These are phyloP conservation scores for Ladona fulva DNA, from an alignment of 1,140 invertebrate species.

Conservation along the genomic window DNA sequence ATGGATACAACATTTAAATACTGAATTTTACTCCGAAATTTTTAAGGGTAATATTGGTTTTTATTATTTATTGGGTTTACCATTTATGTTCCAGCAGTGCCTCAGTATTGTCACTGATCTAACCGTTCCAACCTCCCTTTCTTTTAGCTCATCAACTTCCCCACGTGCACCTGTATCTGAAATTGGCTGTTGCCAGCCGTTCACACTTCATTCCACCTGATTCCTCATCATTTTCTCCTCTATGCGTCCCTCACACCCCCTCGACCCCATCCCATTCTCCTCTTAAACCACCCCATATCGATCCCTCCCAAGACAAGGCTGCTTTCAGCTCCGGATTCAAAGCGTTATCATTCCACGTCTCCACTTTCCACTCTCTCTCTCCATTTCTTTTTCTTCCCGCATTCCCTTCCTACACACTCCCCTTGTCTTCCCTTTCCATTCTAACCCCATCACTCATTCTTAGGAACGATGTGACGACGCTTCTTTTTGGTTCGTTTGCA, in stretches of 20 bases:
- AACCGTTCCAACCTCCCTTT: no score
- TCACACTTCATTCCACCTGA: conserved; percentile 8
- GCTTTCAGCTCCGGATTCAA: background rate
- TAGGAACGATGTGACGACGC: no score
- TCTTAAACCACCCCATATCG: background rate
- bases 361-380: background rate
- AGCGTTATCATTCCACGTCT: background rate
- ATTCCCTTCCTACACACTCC: background rate
- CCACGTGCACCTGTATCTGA: background rate
- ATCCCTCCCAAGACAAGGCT: background rate
- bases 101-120: no score
- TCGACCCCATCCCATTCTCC: background rate
- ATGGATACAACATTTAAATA: no score
- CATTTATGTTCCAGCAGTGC: no score
- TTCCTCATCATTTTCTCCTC: background rate
- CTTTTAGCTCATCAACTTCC: no score
- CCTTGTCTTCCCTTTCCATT: background rate
- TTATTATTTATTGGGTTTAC: no score
- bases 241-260: background rate
- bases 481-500: no score
- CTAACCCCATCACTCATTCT: background rate
- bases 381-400: background rate
- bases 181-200: background rate
- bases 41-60: no score
- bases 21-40: no score